These are phyloP conservation scores for Neomonachus schauinslandi DNA, from an alignment of 2,113 vertebrate species.

Conservation along the genomic window DNA sequence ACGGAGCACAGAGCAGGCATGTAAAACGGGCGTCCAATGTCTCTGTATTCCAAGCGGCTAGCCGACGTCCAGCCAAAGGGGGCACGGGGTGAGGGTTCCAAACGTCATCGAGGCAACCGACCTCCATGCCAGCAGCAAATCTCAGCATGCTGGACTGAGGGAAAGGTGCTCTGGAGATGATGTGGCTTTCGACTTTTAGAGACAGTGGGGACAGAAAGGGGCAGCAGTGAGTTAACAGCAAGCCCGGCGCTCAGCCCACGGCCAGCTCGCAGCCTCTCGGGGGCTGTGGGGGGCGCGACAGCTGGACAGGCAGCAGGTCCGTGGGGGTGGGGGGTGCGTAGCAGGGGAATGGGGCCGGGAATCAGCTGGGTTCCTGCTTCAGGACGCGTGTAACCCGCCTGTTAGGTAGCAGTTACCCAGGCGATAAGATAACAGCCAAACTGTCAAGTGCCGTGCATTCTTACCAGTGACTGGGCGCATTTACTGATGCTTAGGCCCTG, in stretches of 20 bases:
- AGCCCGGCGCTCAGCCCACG: background rate
- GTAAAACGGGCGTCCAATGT: background rate
- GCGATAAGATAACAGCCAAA: background rate
- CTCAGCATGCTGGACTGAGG: background rate
- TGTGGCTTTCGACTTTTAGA: background rate
- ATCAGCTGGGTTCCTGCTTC: background rate
- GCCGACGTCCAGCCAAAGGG: background rate
- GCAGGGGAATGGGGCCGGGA: background rate
- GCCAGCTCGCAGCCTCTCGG: background rate
- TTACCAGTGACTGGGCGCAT: background rate
- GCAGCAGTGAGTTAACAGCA: accelerated
- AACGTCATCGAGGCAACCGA: accelerated
- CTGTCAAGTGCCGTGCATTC: background rate
- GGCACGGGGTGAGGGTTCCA: background rate
- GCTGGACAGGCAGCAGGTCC: background rate
- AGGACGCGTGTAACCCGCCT: accelerated
- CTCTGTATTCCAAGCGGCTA: too few relatives aligned
- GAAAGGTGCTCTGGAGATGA: too few relatives aligned
- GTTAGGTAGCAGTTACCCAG: too few relatives aligned
- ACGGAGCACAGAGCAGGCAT: accelerated
- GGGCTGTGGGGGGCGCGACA: accelerated
- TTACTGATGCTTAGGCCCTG: accelerated
- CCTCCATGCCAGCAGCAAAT: accelerated
- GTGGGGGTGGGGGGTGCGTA: background rate
- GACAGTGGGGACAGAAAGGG: background rate